Evolutionary conservation across 2,888 invertebrate genomes (phyloP), one percentile per base, ranked within the genome.

Genomic region (Drosophila quinaria): DNA sequence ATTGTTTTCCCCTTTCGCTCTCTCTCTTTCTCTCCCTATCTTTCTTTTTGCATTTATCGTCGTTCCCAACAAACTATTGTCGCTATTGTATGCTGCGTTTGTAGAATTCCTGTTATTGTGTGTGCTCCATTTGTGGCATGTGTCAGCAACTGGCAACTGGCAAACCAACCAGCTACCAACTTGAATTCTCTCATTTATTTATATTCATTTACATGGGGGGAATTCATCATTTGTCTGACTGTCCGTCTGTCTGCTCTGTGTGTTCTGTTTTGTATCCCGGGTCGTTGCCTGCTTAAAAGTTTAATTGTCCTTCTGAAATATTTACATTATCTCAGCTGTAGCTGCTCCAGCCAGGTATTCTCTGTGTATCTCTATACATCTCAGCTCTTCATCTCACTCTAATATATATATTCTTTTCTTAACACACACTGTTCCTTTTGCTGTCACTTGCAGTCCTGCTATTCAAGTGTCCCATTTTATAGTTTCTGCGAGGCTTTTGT

Each of bases 391-490:
- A 51, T 51, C 25, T 35, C 46, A n/a, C 62, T 47, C 22, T 31
- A 44, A 42, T 42, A 56, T 49, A 68, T 64, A 56, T 64, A 59
- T 77, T 73, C 62, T 73, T 52, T 69, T 74, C 68, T 62, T 66
- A 65, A 75, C 75, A 78, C 66, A 77, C 74, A 60, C 50, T 55
- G 67, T 25, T 76, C 79, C 80, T 86, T 83, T 84, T 87, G 84
- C 88, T 91, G 92, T 88, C 91, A 91, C 80, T 79, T 64, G 68
- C 91, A 92, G 92, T 70, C 15, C 54, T 33, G 17, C n/a, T 42
- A 90, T 88, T 89, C 80, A 81, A 90, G 59, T 15, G n/a, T 60
- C 42, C 15, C 61, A 37, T 44, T 25, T 50, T 59, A 55, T 63
- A 60, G 58, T 31, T 49, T 17, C 9, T 52, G 17, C 59, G 39